phyloP scores from a whole-genome alignment of 2,113 vertebrate species.

The Heterochromis multidens region DNA sequence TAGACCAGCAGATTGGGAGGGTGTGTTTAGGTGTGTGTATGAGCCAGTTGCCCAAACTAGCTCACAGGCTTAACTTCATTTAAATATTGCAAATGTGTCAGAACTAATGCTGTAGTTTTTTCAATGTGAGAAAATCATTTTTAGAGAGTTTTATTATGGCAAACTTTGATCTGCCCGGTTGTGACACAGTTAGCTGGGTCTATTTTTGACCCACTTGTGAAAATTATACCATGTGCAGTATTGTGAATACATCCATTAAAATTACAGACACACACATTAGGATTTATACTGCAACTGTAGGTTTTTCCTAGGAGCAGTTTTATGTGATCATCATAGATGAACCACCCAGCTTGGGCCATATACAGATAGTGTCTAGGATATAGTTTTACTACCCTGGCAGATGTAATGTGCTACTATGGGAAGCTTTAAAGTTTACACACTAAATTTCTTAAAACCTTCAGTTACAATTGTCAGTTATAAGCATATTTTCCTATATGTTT shows the following conservation, averaged over 20 bases:
- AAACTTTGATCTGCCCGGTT: conserved; percentile 1
- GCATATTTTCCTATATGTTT: not conserved
- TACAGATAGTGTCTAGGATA: not conserved
- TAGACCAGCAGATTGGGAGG: not conserved
- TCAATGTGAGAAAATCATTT: not conserved
- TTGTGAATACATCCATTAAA: not conserved
- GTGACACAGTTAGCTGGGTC: not conserved
- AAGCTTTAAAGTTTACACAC: not conserved
- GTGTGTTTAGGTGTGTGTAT: not conserved
- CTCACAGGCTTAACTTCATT: not conserved
- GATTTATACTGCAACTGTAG: not conserved
- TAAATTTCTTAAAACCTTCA: not conserved
- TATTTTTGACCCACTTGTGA: not conserved
- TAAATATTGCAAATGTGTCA: not conserved
- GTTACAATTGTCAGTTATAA: not conserved
- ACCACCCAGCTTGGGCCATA: not conserved
- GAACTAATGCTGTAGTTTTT: not conserved
- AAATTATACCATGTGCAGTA: not conserved
- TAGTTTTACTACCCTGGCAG: not conserved
- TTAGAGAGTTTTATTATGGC: not conserved
- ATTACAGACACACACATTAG: not conserved
- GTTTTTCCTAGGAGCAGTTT: not conserved
- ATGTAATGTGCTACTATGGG: too few relatives aligned
- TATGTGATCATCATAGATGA: not conserved
- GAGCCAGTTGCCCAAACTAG: not conserved